Base-by-base conservation (phyloP, 2,797 vertebrate species). In the Ataeniobius toweri region DNA sequence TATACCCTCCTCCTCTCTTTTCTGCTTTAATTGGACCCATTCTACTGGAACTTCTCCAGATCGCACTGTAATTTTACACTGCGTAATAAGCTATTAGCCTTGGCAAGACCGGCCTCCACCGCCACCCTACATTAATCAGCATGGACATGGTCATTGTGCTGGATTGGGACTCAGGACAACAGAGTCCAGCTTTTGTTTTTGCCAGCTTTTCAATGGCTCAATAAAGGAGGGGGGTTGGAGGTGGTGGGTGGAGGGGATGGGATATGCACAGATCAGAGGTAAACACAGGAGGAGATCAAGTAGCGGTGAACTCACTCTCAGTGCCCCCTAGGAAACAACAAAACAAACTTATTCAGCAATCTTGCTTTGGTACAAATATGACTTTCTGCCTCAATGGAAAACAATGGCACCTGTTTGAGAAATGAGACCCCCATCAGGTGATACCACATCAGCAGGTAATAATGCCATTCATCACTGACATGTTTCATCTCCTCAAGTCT, bases 41-140 rank as follows among this genome's bases (percentile, higher is more conserved):
- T 94, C 90, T 83, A 73, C 89, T 92, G 94, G 94, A 94, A 90
- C 86, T 88, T 86, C 73, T 96, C 96, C 96, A 96, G 95, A 95
- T 96, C 95, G 94, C 95, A 95, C 95, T 97, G 96, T 97, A 96
- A 96, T 95, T 93, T 93, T 95, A 95, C 90, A 93, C 95, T 93
- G 93, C 86, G 92, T 97, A 97, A 97, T 98, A 98, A 98, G 96
- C 97, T 97, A 96, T 97, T 96, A 96, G 95, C 96, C 94, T 91
- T 91, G 73, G 88, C 89, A 89, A 85, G 93, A 92, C 95, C 92
- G 89, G 93, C 92, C 85, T 90, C 94, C 93, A 88, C 93, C 93
- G 85, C 94, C 94, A 93, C 94, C 94, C 94, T 93, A 71, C 89
- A 53, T 94, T 98, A 98, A 98, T 98, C 94, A 91, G 96, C 95